Evolutionary conservation across 2,113 vertebrate species (phyloP), one percentile per base, ranked within the genome.

Genomic region (Ammodytes marinus): DNA sequence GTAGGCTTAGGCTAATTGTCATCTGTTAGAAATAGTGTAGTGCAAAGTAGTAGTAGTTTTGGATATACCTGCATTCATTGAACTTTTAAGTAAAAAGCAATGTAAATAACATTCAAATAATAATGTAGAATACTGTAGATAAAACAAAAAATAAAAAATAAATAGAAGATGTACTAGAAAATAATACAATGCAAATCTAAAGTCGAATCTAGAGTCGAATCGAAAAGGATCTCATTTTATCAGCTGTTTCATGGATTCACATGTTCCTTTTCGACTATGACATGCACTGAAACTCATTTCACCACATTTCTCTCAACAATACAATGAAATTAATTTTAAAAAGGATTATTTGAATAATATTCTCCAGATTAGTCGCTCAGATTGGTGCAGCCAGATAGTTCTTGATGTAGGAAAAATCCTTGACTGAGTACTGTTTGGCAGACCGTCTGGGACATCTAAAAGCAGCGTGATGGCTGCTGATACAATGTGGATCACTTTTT

Each of bases 361-460:
- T 59, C n/a, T 79, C 43, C 27, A 27, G 27, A 7, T 52, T 35
- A 1, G 52, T 15, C n/a, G 63, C 57, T 54, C 8, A 6, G n/a
- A 50, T 35, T 12, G 59, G 1, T 57, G 43, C 5, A 17, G 8
- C 49, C 47, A 46, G 5, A 54, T 50, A 47, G 35, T 37, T 67
- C 8, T 50, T 35, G 6, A 42, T 11, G 13, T 35, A 52, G 43
- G 6, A 10, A 60, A 37, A 60, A 63, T 27, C 10, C 40, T 19
- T 47, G 27, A 59, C 15, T 5, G 54, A 53, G 0, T 39, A 19
- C 43, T 49, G 55, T 61, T 49, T 50, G 13, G 37, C 63, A 59
- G 58, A 59, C 27, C 40, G 17, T 45, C 43, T 74, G 75, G 58
- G 53, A 15, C 53, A 42, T 55, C 49, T 35, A 70, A 65, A 64